Evolutionary conservation across 2,797 vertebrate species (phyloP).

Genomic region (Spinus pinus): DNA sequence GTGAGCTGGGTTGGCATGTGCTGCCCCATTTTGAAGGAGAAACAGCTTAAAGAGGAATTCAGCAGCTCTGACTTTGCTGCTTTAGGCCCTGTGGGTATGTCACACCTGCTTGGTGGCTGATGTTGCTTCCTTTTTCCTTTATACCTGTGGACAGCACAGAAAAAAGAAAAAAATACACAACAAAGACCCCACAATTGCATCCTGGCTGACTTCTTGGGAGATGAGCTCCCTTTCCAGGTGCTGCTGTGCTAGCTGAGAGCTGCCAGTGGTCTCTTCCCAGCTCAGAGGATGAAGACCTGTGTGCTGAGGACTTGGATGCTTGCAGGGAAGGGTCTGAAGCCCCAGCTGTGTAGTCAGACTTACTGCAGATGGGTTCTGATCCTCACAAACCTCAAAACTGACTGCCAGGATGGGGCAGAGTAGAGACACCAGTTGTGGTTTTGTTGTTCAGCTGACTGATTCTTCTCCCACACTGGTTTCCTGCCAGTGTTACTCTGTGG

Average conservation of each 20-base stretch:
- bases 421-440: neutral
- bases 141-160: neutral
- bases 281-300: neutral
- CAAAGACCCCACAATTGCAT: neutral
- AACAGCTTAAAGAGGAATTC: neutral
- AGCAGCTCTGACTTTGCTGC: neutral
- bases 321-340: neutral
- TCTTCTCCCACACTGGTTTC: neutral
- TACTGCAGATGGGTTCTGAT: neutral
- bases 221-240: neutral
- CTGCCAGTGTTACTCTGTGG: neutral
- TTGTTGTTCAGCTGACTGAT: neutral
- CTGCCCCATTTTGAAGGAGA: neutral
- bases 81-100: neutral
- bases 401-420: neutral
- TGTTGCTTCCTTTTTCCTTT: neutral
- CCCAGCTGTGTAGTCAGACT: fast-evolving
- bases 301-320: neutral
- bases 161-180: too few relatives aligned
- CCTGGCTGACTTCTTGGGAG: neutral
- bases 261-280: neutral
- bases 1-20: fast-evolving
- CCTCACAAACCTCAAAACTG: neutral
- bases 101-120: neutral
- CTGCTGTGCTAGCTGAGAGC: neutral